These are phyloP conservation scores for Pteronotus mesoamericanus DNA, from an alignment of 2,797 vertebrate species.

Conservation along the genomic window DNA sequence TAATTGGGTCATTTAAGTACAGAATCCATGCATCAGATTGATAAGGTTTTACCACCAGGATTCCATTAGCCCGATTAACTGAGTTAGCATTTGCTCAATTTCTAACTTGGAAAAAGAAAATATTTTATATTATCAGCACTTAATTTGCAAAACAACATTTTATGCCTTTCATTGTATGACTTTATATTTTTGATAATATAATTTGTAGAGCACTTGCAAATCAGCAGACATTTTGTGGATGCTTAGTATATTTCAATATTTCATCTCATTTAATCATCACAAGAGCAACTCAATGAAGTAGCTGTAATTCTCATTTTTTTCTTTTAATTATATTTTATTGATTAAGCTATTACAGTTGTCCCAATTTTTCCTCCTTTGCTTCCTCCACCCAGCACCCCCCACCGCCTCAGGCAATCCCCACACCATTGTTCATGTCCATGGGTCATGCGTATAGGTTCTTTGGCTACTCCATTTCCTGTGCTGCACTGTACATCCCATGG, in stretches of 20 bases:
- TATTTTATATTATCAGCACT: not conserved
- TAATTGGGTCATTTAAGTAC: not conserved
- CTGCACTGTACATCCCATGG: too few relatives aligned
- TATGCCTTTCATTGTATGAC: not conserved
- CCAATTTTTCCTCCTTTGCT: too few relatives aligned
- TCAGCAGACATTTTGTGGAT: not conserved
- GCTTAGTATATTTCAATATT: not conserved
- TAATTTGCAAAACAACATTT: not conserved
- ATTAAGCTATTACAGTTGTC: too few relatives aligned
- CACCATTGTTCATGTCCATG: too few relatives aligned
- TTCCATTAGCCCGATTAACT: not conserved
- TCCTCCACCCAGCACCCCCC: too few relatives aligned
- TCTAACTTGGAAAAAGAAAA: not conserved
- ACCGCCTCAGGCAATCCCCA: too few relatives aligned
- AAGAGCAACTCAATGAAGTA: not conserved
- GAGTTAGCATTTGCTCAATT: not conserved
- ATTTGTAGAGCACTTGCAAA: not conserved
- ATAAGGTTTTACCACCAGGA: not conserved
- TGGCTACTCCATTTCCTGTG: too few relatives aligned
- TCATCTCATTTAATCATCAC: not conserved
- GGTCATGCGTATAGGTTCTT: too few relatives aligned
- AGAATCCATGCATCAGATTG: not conserved
- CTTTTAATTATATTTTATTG: not conserved
- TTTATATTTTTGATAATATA: not conserved
- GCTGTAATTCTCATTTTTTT: not conserved